Evolutionary conservation across 2,113 vertebrate genomes (phyloP).

Genomic region (Prinia subflava): DNA sequence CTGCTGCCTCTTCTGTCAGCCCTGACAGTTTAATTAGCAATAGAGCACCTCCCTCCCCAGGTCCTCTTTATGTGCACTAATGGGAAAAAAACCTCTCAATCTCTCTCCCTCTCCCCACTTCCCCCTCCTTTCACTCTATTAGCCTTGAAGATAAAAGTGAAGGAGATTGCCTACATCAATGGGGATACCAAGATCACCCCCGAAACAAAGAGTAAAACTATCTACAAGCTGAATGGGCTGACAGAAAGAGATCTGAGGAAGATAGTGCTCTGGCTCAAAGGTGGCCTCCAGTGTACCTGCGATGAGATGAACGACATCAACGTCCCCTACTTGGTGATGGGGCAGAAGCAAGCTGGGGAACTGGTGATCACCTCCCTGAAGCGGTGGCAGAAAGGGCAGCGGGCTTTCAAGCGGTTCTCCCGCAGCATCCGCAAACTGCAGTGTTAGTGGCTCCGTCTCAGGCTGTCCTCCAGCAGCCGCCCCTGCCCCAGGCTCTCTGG

Average conservation of each 20-base stretch:
- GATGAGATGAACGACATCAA: conserved; percentile 98
- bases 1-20: conserved; percentile 67
- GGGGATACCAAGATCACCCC: conserved; percentile 96
- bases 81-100: conserved; percentile 18
- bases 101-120: background rate
- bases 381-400: conserved; percentile 95
- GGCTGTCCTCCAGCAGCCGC: background rate
- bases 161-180: conserved; percentile 98
- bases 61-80: conserved; percentile 57
- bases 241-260: conserved; percentile 91
- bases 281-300: conserved; percentile 92
- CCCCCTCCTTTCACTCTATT: conserved; percentile 12
- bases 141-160: conserved; percentile 98
- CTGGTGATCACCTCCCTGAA: conserved; percentile 97
- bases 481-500: background rate
- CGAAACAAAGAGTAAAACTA: conserved; percentile 94
- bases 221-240: conserved; percentile 94
- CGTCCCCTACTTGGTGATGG: conserved; percentile 95
- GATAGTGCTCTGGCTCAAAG: conserved; percentile 90
- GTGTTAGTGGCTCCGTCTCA: conserved; percentile 73
- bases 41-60: conserved; percentile 53
- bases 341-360: conserved; percentile 90
- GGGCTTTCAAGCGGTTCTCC: conserved; percentile 94
- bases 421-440: conserved; percentile 96
- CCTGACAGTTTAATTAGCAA: conserved; percentile 68